Evolutionary conservation across 2,113 vertebrate species (phyloP), one percentile per base, ranked within the genome.

Genomic region (Crotalus tigris): DNA sequence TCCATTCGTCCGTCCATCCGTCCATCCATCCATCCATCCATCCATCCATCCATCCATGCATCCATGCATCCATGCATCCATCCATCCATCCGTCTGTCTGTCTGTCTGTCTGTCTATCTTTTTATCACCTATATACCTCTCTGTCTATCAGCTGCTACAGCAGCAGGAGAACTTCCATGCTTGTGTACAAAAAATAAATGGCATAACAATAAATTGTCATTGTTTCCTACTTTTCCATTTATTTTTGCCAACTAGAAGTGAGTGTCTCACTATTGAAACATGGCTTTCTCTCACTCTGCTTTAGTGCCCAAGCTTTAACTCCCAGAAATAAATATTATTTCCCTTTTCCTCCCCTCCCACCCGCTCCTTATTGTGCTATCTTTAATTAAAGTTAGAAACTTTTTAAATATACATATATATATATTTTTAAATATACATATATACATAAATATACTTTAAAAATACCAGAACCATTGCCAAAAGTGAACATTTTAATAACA

Each of bases 381-480:
- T 94, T 97, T 98, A 97, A 97, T 97, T 98, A 97, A 96, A 97
- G 97, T 97, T 97, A 97, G 96, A 96, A 97, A 97, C 97, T 97
- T 96, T 97, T 98, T 49, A 49, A 49, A 94, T 1, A 75, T 3
- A 69, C 3, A 81, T 39, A 39, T 39, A 39, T 39, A 39, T 39
- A 39, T 39, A 96, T 98, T 3, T n/a, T n/a, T n/a, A n/a, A n/a
- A 69, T 8, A 81, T 39, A 39, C 2, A 39, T 39, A 39, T 39
- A 39, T 39, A 96, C 98, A 97, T 97, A 96, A n/a, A n/a, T n/a
- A n/a, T n/a, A n/a, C n/a, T n/a, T n/a, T n/a, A n/a, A n/a, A n/a
- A n/a, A n/a, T n/a, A n/a, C n/a, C n/a, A n/a, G n/a, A n/a, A n/a
- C n/a, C n/a, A n/a, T n/a, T n/a, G n/a, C n/a, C n/a, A n/a, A n/a